Evolutionary conservation across 2,797 vertebrate species (phyloP).

Genomic region (Euthynnus affinis): DNA sequence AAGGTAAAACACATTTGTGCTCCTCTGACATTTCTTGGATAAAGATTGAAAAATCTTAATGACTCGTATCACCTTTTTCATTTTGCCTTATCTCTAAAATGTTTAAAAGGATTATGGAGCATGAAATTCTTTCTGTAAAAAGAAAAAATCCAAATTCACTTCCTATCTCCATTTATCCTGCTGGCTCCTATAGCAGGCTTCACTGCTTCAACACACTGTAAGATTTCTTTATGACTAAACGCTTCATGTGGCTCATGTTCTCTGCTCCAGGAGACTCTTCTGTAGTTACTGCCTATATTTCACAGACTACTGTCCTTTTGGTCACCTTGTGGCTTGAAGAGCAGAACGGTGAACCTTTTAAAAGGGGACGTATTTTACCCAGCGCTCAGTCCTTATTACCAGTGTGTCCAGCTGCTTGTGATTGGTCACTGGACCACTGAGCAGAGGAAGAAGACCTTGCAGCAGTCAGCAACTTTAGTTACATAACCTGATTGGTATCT

Average conservation of each 20-base stretch:
- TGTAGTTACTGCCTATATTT: conserved; percentile 44
- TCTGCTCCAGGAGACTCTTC: conserved; percentile 23
- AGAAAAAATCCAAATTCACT: neutral
- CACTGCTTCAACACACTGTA: conserved; percentile 24
- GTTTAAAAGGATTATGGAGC: conserved; percentile 24
- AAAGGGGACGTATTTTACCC: conserved; percentile 77
- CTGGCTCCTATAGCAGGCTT: conserved; percentile 45
- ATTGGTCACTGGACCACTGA: conserved; percentile 70
- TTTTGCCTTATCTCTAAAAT: conserved; percentile 34
- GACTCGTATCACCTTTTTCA: conserved; percentile 17
- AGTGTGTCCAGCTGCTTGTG: conserved; percentile 54
- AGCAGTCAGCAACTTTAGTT: conserved; percentile 65
- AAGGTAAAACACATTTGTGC: conserved; percentile 33
- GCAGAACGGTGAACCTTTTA: conserved; percentile 47
- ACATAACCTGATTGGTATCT: conserved; percentile 58
- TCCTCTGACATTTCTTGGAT: conserved; percentile 8
- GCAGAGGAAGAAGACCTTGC: conserved; percentile 63
- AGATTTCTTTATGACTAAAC: conserved; percentile 63
- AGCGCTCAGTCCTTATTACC: conserved; percentile 71
- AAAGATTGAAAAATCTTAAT: conserved; percentile 32
- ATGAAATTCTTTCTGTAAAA: conserved; percentile 42
- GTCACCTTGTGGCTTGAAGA: conserved; percentile 77
- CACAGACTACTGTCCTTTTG: conserved; percentile 51
- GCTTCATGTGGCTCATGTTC: conserved; percentile 57
- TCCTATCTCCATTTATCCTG: conserved; percentile 25